Conservation (phyloP, 2,888 invertebrate species). For the Agriopis aurantiaria region DNA sequence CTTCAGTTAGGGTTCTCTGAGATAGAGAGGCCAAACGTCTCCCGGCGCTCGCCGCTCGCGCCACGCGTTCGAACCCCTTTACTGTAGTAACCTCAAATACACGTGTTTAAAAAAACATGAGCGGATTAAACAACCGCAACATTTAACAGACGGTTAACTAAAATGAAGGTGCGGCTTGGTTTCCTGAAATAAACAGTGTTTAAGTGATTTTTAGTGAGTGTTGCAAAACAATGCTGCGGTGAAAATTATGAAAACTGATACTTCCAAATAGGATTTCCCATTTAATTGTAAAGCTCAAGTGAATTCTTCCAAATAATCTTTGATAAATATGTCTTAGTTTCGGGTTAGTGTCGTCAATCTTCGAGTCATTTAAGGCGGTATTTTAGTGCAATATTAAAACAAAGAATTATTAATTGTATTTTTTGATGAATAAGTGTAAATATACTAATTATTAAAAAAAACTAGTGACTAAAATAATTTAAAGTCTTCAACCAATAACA, state of each 20-base stretch:
- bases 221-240: slow-evolving; percentile 53
- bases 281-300: slow-evolving; percentile 52
- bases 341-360: slow-evolving; percentile 8
- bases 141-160: slow-evolving; percentile 30
- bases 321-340: slow-evolving; percentile 17
- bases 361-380: slow-evolving; percentile 12
- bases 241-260: slow-evolving; percentile 46
- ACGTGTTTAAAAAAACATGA: slow-evolving; percentile 59
- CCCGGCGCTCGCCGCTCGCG: slow-evolving; percentile 82
- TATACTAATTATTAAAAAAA: slow-evolving; percentile 3
- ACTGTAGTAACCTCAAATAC: slow-evolving; percentile 57
- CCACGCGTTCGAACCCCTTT: slow-evolving; percentile 70
- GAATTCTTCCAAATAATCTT: slow-evolving; percentile 49
- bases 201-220: slow-evolving; percentile 65
- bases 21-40: slow-evolving; percentile 76
- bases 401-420: slow-evolving; percentile 42
- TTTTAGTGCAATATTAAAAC: slow-evolving; percentile 55
- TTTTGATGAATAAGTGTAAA: slow-evolving; percentile 28
- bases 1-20: slow-evolving; percentile 73
- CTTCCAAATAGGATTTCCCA: slow-evolving; percentile 62
- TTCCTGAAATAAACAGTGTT: slow-evolving; percentile 41
- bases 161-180: slow-evolving; percentile 37
- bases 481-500: slow-evolving; percentile 7
- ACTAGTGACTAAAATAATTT: slow-evolving; percentile 2
- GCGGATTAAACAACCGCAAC: slow-evolving; percentile 34